Conservation (phyloP, 2,888 invertebrate species). For the Cosmorhoe ocellata region DNA sequence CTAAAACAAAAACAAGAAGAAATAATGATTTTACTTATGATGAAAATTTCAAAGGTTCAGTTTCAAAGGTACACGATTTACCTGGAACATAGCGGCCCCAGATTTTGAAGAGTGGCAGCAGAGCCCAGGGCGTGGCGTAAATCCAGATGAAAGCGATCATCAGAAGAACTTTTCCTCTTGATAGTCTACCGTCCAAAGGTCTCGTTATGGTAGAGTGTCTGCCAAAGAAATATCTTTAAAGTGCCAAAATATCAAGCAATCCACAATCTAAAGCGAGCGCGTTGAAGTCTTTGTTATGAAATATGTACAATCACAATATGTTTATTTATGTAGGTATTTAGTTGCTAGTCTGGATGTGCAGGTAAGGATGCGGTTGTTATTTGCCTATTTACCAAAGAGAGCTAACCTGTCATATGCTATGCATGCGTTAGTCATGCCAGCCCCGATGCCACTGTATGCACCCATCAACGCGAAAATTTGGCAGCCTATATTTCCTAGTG, state of each 20-base stretch:
- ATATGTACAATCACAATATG: background rate
- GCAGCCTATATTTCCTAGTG: slow-evolving; percentile 88
- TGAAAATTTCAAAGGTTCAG: no score
- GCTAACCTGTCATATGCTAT: slow-evolving; percentile 90
- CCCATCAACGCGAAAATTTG: slow-evolving; percentile 90
- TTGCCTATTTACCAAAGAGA: background rate
- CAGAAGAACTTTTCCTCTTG: slow-evolving; percentile 89
- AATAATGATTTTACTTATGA: no score
- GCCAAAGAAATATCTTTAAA: slow-evolving; percentile 28
- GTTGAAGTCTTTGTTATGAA: background rate
- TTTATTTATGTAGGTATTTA: no score
- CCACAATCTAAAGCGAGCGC: background rate
- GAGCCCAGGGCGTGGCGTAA: slow-evolving; percentile 91
- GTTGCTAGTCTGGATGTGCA: no score
- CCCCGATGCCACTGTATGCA: slow-evolving; percentile 90
- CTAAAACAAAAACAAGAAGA: slow-evolving; percentile 66
- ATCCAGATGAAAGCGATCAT: slow-evolving; percentile 89
- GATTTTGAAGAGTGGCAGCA: slow-evolving; percentile 89
- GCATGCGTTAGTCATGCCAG: slow-evolving; percentile 90
- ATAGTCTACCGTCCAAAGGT: slow-evolving; percentile 91
- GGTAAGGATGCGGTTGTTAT: background rate
- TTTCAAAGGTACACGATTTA: slow-evolving; percentile 44
- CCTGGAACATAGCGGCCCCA: slow-evolving; percentile 95
- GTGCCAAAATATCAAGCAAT: no score
- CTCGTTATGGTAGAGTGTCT: slow-evolving; percentile 87